Evolutionary conservation across 2,797 vertebrate species (phyloP), one percentile per base, ranked within the genome.

Genomic region (Limnodromus scolopaceus): DNA sequence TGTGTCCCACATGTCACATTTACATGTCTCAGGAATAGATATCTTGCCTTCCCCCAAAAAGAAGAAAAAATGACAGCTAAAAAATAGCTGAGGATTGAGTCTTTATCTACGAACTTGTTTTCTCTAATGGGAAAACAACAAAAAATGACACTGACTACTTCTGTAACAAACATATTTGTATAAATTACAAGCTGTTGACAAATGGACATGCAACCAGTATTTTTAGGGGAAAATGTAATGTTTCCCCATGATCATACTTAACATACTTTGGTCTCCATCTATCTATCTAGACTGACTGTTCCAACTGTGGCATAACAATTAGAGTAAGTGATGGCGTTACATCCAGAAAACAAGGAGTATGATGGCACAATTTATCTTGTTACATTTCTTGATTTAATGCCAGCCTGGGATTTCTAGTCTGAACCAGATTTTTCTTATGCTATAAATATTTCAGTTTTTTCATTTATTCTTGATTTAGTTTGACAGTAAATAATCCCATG

Each of bases 371-470:
- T 97, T 96, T 87, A 88, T 97, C 95, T 92, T 95, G 89, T 89
- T 91, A 60, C 84, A 87, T 91, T 91, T 54, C 87, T 71, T 94
- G 84, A 94, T 93, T 97, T 96, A 90, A 88, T 11, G 45, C 85
- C 72, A 93, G 90, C 8, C 81, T 84, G 81, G 55, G 74, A 77
- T 97, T 96, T 93, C 89, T 80, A 84, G 75, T 88, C 72, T 58
- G 87, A 96, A 94, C 55, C 89, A 97, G 75, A 90, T 84, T 95
- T 96, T 97, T 96, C 93, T 91, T 65, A 41, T 16, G 87, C 93
- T 74, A 94, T 97, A 98, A 97, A 97, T 96, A 95, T 96, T 97
- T 98, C 90, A 95, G 46, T 83, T 97, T 96, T 98, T 97, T 94
- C 94, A 96, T 97, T 97, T 97, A 93, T 95, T 96, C 97, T 93